These are phyloP conservation scores for Neodiprion fabricii DNA, from an alignment of 1,140 invertebrate genomes.

Conservation along the genomic window DNA sequence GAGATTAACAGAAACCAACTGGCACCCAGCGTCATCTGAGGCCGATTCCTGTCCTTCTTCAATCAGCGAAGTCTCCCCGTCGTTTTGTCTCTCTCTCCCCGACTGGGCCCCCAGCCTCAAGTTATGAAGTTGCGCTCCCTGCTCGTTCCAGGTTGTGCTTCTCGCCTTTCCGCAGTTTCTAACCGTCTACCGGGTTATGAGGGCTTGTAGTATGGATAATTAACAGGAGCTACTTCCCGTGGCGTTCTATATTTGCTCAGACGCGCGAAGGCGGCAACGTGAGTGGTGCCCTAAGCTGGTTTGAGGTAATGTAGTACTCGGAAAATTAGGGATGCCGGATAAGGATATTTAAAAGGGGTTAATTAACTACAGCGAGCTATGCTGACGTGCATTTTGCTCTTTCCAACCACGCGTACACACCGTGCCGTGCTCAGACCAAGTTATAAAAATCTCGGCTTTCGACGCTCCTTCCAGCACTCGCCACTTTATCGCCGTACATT, in stretches of 20 bases:
- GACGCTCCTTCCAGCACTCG: too few relatives aligned
- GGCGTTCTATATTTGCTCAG: constrained; percentile 35
- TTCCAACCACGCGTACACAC: constrained; percentile 20
- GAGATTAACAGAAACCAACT: constrained; percentile 15
- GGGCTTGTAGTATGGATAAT: constrained; percentile 42
- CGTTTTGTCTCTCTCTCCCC: background rate
- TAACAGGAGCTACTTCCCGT: constrained; percentile 43
- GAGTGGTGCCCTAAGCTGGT: constrained; percentile 2
- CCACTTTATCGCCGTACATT: too few relatives aligned
- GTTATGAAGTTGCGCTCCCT: constrained; percentile 22
- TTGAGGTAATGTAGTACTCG: constrained; percentile 10
- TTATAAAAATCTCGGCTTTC: too few relatives aligned
- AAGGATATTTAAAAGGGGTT: constrained; percentile 52
- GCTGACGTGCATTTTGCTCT: too few relatives aligned
- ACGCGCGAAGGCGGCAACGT: constrained; percentile 12
- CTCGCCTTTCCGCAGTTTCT: constrained; percentile 18
- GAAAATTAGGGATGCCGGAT: constrained; percentile 50
- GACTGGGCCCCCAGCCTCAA: background rate
- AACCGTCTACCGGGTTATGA: constrained; percentile 27
- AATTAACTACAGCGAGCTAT: constrained; percentile 39
- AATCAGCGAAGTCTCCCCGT: background rate
- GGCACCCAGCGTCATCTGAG: background rate
- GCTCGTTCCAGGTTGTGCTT: constrained; percentile 26
- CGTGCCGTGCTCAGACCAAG: constrained; percentile 21
- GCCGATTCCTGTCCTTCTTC: background rate